Evolutionary conservation across 2,888 invertebrate genomes (phyloP).

Genomic region (Philhelius pedissequus): DNA sequence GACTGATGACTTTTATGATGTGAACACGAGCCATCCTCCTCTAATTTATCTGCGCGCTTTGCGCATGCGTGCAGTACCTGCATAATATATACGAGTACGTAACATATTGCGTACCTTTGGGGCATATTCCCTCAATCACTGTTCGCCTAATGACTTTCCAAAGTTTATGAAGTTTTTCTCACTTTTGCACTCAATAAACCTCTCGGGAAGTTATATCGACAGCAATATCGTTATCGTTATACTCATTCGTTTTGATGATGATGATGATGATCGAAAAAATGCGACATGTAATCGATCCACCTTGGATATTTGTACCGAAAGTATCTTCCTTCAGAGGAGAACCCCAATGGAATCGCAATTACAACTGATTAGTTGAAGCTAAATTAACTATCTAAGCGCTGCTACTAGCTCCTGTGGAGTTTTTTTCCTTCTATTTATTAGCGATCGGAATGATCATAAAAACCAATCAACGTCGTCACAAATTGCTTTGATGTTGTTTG

Average conservation of each 20-base stretch:
- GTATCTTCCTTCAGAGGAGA: neutral
- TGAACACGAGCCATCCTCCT: slow-evolving; percentile 46
- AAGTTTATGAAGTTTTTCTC: slow-evolving; percentile 49
- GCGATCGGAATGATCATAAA: slow-evolving; percentile 67
- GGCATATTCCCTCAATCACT: slow-evolving; percentile 24
- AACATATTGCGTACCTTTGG: slow-evolving; percentile 40
- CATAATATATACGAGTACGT: neutral
- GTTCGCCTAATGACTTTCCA: slow-evolving; percentile 43
- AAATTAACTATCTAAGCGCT: slow-evolving; percentile 61
- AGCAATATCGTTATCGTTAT: neutral
- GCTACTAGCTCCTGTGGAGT: slow-evolving; percentile 31
- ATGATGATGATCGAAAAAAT: slow-evolving; percentile 39
- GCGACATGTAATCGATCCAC: slow-evolving; percentile 48
- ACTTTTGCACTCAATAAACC: slow-evolving; percentile 39
- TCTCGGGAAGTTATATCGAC: slow-evolving; percentile 5
- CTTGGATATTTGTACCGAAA: slow-evolving; percentile 18
- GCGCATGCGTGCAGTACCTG: slow-evolving; percentile 14
- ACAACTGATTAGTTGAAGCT: slow-evolving; percentile 66
- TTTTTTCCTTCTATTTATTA: slow-evolving; percentile 31
- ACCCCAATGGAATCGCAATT: slow-evolving; percentile 61
- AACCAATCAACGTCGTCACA: slow-evolving; percentile 69
- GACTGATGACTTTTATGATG: slow-evolving; percentile 59
- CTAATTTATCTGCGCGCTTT: slow-evolving; percentile 42
- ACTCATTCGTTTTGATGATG: slow-evolving; percentile 9
- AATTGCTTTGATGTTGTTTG: slow-evolving; percentile 62